These are phyloP conservation scores for Byasa hedistus DNA, from an alignment of 2,888 invertebrate species.

Conservation along the genomic window DNA sequence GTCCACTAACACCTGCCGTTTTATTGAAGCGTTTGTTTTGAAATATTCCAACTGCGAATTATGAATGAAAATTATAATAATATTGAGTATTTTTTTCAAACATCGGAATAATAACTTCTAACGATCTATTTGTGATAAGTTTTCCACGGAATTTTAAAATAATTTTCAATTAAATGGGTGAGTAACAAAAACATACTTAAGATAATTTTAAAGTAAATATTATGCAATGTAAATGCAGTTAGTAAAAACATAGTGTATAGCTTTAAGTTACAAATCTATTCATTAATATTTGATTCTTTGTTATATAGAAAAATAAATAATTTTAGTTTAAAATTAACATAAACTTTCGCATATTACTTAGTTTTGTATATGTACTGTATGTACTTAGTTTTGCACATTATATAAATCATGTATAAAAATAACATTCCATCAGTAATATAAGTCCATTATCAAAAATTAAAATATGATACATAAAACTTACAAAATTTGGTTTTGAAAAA, in stretches of 20 bases:
- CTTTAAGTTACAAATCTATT: not conserved
- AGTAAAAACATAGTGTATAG: not conserved
- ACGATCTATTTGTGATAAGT: not conserved
- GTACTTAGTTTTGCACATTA: too few relatives aligned
- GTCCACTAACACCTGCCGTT: slow-evolving; percentile 61
- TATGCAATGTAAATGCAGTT: not conserved
- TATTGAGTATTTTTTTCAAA: not conserved
- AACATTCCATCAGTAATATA: too few relatives aligned
- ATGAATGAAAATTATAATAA: slow-evolving; percentile 27
- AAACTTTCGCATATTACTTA: too few relatives aligned
- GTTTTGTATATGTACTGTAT: too few relatives aligned
- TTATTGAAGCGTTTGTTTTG: slow-evolving; percentile 33
- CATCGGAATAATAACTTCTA: not conserved
- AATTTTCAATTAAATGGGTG: slow-evolving; percentile 33
- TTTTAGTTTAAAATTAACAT: too few relatives aligned
- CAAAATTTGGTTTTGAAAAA: too few relatives aligned
- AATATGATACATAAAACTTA: too few relatives aligned
- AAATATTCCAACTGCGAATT: slow-evolving; percentile 36
- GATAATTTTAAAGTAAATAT: not conserved
- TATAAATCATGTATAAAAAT: too few relatives aligned
- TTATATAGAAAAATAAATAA: too few relatives aligned
- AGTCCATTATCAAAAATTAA: too few relatives aligned
- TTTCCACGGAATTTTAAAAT: not conserved
- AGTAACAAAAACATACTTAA: slow-evolving; percentile 21
- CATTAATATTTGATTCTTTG: too few relatives aligned